These are phyloP conservation scores for Hydrophis major DNA, from an alignment of 2,797 vertebrate genomes.

Conservation along the genomic window DNA sequence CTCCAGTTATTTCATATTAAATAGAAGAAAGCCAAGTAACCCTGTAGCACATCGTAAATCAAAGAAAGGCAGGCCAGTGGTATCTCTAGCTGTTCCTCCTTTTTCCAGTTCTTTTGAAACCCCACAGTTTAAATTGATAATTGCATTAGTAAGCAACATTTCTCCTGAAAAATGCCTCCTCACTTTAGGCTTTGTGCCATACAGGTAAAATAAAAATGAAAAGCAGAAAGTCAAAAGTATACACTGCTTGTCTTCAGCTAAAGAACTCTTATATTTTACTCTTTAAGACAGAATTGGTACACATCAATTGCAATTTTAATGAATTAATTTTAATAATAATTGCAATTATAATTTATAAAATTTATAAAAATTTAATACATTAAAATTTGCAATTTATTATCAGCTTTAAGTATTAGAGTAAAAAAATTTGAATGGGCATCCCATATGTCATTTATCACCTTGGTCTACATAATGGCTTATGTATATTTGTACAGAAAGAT, in stretches of 20 bases:
- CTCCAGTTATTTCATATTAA: background rate
- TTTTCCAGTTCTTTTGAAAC: background rate
- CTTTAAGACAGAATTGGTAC: background rate
- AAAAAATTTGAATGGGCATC: background rate
- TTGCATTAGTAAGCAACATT: background rate
- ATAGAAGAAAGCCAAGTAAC: background rate
- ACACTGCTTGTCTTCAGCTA: background rate
- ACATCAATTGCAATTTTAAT: background rate
- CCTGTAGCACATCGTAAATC: background rate
- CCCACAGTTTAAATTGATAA: background rate
- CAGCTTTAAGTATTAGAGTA: background rate
- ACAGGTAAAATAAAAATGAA: background rate
- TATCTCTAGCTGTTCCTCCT: background rate
- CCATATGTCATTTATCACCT: background rate
- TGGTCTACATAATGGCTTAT: background rate
- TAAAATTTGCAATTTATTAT: background rate
- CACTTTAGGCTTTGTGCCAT: background rate
- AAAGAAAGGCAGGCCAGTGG: background rate
- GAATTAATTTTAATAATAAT: background rate
- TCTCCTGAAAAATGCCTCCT: background rate
- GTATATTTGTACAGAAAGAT: background rate
- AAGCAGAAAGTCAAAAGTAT: background rate
- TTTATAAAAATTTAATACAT: no score
- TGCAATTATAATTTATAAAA: no score
- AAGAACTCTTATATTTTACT: background rate